A percentile compares a stretch with the other conserved stretches of the same genome.
phyloP scores from a whole-genome alignment of 1,140 invertebrate genomes.

The Rhopalosiphum padi region DNA sequence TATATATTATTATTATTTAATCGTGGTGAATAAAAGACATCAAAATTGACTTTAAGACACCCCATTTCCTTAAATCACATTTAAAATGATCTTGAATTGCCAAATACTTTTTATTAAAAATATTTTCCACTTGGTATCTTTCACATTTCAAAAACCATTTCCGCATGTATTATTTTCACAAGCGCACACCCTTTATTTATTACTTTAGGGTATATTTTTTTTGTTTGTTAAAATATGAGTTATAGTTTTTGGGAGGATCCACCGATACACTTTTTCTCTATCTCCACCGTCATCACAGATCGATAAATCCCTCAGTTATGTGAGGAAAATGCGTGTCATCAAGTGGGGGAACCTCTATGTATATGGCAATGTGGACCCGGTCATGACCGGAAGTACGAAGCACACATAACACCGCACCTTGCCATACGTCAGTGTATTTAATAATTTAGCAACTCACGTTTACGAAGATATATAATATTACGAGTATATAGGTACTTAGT shows the following conservation, averaged over 20 bases:
- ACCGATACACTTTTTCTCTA: not conserved
- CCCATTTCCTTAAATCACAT: constrained; percentile 21
- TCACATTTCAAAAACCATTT: constrained; percentile 38
- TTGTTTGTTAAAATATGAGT: constrained; percentile 32
- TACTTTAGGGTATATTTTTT: constrained; percentile 26
- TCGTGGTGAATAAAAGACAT: not conserved
- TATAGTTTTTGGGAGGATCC: constrained; percentile 23
- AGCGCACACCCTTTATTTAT: constrained; percentile 25
- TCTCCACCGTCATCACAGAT: not conserved
- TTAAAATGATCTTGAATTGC: constrained; percentile 21
- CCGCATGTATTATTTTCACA: constrained; percentile 31
- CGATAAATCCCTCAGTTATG: constrained; percentile 36
- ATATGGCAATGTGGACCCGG: constrained; percentile 19
- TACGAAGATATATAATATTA: not conserved
- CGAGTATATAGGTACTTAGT: no score
- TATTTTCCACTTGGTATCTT: constrained; percentile 23
- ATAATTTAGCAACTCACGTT: constrained; percentile 5
- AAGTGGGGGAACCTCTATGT: not conserved
- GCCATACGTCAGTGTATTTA: not conserved
- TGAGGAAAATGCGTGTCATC: constrained; percentile 23
- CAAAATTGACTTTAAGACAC: constrained; percentile 31
- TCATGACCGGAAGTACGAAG: constrained; percentile 36
- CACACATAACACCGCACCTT: not conserved
- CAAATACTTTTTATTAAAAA: constrained; percentile 42
- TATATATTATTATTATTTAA: constrained; percentile 2